Conservation (phyloP, 2,113 vertebrate genomes). For the Tringa solitaria region DNA sequence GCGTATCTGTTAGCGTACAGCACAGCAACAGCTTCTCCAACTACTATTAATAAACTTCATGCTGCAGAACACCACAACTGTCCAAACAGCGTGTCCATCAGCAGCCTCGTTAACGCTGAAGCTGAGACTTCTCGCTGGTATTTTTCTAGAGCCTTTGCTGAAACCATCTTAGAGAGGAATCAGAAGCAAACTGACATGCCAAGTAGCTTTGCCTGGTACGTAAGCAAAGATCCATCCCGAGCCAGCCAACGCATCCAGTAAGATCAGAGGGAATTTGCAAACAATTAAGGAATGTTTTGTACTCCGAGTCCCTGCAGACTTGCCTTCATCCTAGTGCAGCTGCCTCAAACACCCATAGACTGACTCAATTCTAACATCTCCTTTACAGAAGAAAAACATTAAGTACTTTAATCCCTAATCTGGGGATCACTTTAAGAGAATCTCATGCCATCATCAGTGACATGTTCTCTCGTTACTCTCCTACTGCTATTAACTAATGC, state of each 20-base stretch:
- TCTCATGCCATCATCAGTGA: neutral
- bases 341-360: neutral
- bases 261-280: constrained; percentile 42
- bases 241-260: neutral
- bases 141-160: neutral
- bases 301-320: neutral
- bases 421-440: constrained; percentile 45
- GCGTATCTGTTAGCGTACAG: neutral
- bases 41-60: constrained; percentile 40
- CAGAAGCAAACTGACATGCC: neutral
- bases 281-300: constrained; percentile 54
- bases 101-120: neutral
- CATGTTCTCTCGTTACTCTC: neutral
- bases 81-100: constrained; percentile 7
- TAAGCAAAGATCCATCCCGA: constrained; percentile 1
- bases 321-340: rapidly evolving
- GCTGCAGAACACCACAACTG: constrained; percentile 24
- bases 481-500: constrained; percentile 3
- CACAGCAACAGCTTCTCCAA: constrained; percentile 22
- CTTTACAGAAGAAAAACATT: constrained; percentile 12
- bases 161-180: constrained; percentile 1
- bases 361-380: constrained; percentile 14
- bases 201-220: constrained; percentile 2
- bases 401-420: constrained; percentile 50
- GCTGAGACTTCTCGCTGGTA: neutral